Evolutionary conservation across 2,113 vertebrate genomes (phyloP), one percentile per base, ranked within the genome.

Genomic region (Dicentrarchus labrax): DNA sequence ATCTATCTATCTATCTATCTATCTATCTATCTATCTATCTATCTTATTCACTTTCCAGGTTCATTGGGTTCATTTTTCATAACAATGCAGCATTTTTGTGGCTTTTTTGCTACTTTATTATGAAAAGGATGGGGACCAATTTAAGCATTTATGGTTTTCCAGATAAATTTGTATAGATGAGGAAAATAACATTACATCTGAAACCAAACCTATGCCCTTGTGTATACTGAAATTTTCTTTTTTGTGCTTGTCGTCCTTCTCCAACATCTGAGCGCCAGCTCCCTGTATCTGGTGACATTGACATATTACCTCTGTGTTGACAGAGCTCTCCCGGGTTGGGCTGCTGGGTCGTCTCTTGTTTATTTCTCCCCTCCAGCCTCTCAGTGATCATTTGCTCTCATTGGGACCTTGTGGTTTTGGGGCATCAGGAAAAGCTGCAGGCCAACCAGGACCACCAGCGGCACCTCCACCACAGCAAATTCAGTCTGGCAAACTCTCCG

Each of bases 281-380:
- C 50, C 50, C 21, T 72, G 65, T 82, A 74, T 85, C 78, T 45
- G 72, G 74, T 86, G 91, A 86, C 81, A 76, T 56, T 82, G 84
- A 90, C 30, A 48, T 39, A 73, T 78, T 56, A 79, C 77, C 79
- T 19, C 62, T 5, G 53, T 62, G 78, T 69, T 87, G 84, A 90
- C 73, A 88, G 80, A 84, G 60, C 60, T 80, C 75, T 78, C 48
- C 72, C 0, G 6, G 48, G 78, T 64, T 48, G 12, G 56, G 64
- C 68, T 16, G 51, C 62, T 53, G 41, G 6, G 54, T 70, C 4
- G 21, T 64, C 61, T 80, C 68, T 50, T 80, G 74, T 85, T 88
- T 74, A 73, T 59, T 21, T 70, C 76, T 85, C 51, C 30, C 74
- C 76, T 59, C 61, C 45, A 59, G 59, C 50, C 80, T 74, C 85